Base-by-base conservation (phyloP, 2,113 vertebrate species). In the Podarcis raffonei region DNA sequence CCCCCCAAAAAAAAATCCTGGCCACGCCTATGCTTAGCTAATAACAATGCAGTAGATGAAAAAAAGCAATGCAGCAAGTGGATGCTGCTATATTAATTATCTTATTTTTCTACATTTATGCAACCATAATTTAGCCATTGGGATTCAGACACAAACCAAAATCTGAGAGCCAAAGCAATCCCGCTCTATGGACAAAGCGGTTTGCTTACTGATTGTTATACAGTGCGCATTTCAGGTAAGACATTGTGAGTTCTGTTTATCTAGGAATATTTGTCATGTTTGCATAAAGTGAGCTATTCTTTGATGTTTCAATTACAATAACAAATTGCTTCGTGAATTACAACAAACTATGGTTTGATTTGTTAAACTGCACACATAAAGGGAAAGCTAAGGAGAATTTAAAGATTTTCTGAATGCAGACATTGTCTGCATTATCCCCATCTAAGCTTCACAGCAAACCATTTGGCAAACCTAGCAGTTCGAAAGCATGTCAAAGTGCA, bases 151-250 rank as follows among this genome's bases (percentile, higher is more conserved):
- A 5, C 35, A 1, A 86, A 82, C 86, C 79, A 87, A 65, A 80
- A 37, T 2, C n/a, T 53, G 27, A 53, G 4, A 83, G 78, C 84
- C 69, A 89, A 79, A 11, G 0, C 78, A 90, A 87, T 83, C 7
- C 89, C 94, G 89, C 65, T 78, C 84, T 92, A 97, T 97, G 96
- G 95, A 96, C 90, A 96, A 94, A 91, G 81, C 30, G 78, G 39
- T 96, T 89, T 15, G 96, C 53, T 78, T 96, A 1, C 89, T 97
- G 84, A 57, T 97, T 80, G 90, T 96, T 37, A 92, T 96, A 69
- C 91, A 94, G 35, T 91, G 68, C 48, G 16, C 94, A 69, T 86
- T 97, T 85, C 95, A 97, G 97, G 97, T 98, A 97, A 96, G 96
- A 86, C 84, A 83, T 80, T 12, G 32, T 2, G 91, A 57, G 1